Percentiles rank a stretch among this genome's conserved stretches.
Conservation (phyloP, 2,888 invertebrate genomes). For the Sisyra terminalis region DNA sequence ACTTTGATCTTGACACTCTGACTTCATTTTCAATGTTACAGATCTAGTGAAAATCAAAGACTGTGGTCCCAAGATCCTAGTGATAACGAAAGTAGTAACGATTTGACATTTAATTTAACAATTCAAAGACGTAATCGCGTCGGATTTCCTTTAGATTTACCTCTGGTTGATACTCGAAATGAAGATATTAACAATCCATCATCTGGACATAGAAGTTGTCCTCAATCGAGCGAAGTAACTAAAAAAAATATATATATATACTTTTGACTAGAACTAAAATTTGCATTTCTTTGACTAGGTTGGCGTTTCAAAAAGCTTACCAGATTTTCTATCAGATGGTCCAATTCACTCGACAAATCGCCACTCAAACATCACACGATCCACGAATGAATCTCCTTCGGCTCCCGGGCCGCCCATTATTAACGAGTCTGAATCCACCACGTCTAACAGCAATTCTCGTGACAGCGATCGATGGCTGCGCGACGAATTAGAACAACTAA, state of each 20-base stretch:
- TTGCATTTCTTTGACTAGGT: constrained; percentile 17
- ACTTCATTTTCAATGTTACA: no score
- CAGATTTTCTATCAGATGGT: constrained; percentile 56
- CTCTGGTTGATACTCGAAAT: constrained; percentile 16
- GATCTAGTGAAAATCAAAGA: constrained; percentile 10
- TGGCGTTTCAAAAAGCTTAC: constrained; percentile 38
- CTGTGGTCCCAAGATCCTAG: constrained; percentile 12
- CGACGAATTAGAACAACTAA: constrained; percentile 35
- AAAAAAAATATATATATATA: not conserved
- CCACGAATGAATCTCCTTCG: constrained; percentile 7
- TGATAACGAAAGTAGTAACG: constrained; percentile 12
- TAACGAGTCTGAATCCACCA: not conserved
- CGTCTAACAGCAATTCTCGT: constrained; percentile 15
- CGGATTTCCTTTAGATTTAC: constrained; percentile 26
- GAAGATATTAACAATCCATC: not conserved
- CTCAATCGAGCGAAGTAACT: constrained; percentile 15
- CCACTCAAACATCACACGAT: constrained; percentile 22
- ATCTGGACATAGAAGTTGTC: constrained; percentile 16
- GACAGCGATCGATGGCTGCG: constrained; percentile 31
- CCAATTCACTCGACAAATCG: constrained; percentile 30
- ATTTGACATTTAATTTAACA: constrained; percentile 16
- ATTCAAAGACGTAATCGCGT: constrained; percentile 21
- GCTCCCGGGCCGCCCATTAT: not conserved
- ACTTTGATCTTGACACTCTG: no score
- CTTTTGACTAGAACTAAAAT: not conserved